phyloP scores from a whole-genome alignment of 53 echinoderm and acorn worm genomes.

The Zoroaster sp. region DNA sequence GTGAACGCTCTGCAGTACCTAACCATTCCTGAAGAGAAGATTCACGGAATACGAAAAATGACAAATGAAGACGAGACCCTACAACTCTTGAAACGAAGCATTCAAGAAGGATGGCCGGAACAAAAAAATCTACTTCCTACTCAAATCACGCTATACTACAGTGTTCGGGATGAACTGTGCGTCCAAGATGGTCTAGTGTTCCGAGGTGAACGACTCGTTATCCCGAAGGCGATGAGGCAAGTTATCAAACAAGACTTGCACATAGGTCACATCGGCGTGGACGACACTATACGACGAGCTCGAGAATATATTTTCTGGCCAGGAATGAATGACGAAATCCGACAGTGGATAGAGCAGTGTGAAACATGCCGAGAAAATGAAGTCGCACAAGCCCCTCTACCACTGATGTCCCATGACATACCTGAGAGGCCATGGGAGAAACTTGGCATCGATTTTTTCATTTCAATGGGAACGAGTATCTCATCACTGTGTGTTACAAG shows the following conservation, averaged over 20 bases:
- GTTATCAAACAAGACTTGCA: slow-evolving; percentile 45
- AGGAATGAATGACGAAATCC: not conserved
- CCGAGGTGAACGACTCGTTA: slow-evolving; percentile 52
- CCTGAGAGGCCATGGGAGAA: slow-evolving; percentile 52
- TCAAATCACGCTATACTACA: slow-evolving; percentile 19
- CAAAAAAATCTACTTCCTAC: slow-evolving; percentile 2
- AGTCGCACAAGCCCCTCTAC: not conserved
- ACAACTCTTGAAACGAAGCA: slow-evolving; percentile 7
- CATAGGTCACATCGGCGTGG: slow-evolving; percentile 49
- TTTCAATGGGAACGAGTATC: no score
- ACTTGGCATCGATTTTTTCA: slow-evolving; percentile 53
- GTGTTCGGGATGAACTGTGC: slow-evolving; percentile 44
- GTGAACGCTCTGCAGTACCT: slow-evolving; percentile 28
- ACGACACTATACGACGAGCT: slow-evolving; percentile 37
- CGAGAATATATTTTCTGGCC: slow-evolving; percentile 50
- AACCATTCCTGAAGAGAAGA: not conserved
- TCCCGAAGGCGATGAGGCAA: slow-evolving; percentile 48
- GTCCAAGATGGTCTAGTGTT: slow-evolving; percentile 50
- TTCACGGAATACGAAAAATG: not conserved
- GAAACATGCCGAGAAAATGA: slow-evolving; percentile 35
- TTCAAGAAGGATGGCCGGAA: slow-evolving; percentile 60
- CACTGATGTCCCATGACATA: slow-evolving; percentile 33
- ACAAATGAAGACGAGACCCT: slow-evolving; percentile 25
- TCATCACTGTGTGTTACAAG: slow-evolving; percentile 57
- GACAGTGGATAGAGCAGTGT: slow-evolving; percentile 12